phyloP scores from a whole-genome alignment of 2,888 invertebrate species.

The Mimas tiliae region DNA sequence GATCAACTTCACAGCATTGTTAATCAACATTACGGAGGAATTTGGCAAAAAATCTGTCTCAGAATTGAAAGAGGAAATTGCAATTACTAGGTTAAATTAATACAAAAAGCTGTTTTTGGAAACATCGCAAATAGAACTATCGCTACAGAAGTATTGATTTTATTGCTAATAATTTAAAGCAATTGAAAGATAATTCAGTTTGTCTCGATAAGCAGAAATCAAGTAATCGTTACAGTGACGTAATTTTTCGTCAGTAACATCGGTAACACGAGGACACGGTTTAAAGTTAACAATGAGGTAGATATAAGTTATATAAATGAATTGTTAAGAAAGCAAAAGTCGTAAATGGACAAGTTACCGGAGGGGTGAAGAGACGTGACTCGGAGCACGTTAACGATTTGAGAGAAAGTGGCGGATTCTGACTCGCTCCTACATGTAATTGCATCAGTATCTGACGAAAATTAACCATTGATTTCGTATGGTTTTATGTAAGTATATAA shows the following conservation, averaged over 20 bases:
- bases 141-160: neutral
- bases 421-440: slow-evolving; percentile 5
- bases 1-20: slow-evolving; percentile 45
- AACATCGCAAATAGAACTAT: neutral
- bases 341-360: slow-evolving; percentile 15
- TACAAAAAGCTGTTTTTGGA: neutral
- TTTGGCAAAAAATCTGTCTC: neutral
- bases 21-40: neutral
- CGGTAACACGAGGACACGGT: slow-evolving; percentile 21
- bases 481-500: neutral
- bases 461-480: slow-evolving; percentile 2
- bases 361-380: slow-evolving; percentile 21
- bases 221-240: neutral
- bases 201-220: neutral
- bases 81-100: neutral
- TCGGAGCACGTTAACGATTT: slow-evolving; percentile 22
- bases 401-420: slow-evolving; percentile 27
- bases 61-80: slow-evolving; percentile 1
- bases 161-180: neutral
- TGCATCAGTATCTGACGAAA: slow-evolving; percentile 23
- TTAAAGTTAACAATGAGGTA: slow-evolving; percentile 28
- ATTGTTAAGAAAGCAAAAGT: slow-evolving; percentile 20
- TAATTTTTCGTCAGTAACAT: neutral
- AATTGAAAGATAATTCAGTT: neutral
- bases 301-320: slow-evolving; percentile 5